Percentiles rank a stretch among this genome's conserved stretches.
Conservation (phyloP, 1,140 invertebrate genomes). For the Lepeophtheirus salmonis region DNA sequence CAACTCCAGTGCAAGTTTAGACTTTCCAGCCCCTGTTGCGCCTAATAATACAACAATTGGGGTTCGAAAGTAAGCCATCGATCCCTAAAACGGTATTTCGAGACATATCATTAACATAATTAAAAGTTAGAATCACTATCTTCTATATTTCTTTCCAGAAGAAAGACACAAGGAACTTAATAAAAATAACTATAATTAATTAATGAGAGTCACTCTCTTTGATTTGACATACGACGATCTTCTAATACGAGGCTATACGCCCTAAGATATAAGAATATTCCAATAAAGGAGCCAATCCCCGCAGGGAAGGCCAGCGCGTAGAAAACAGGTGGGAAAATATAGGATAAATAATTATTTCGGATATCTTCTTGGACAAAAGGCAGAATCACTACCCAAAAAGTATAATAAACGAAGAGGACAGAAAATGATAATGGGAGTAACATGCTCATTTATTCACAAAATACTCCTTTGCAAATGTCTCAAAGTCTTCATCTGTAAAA, state of each 20-base stretch:
- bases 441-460: neutral
- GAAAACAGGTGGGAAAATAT: neutral
- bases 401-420: neutral
- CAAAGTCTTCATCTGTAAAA: neutral
- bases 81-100: no score
- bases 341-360: neutral
- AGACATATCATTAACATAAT: no score
- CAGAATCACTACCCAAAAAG: neutral
- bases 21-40: slow-evolving; percentile 89
- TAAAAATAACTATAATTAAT: neutral
- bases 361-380: neutral
- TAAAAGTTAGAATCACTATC: no score
- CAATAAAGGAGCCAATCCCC: neutral
- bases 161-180: neutral
- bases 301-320: neutral
- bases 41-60: slow-evolving; percentile 77
- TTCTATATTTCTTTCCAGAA: neutral
- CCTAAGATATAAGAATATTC: slow-evolving; percentile 29
- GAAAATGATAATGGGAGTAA: neutral
- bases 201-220: neutral
- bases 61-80: slow-evolving; percentile 27
- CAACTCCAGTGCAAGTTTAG: slow-evolving; percentile 78
- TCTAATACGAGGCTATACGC: neutral
- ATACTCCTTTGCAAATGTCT: neutral
- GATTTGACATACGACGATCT: neutral